phyloP scores from a whole-genome alignment of 2,113 vertebrate genomes.

The Chauna torquata region DNA sequence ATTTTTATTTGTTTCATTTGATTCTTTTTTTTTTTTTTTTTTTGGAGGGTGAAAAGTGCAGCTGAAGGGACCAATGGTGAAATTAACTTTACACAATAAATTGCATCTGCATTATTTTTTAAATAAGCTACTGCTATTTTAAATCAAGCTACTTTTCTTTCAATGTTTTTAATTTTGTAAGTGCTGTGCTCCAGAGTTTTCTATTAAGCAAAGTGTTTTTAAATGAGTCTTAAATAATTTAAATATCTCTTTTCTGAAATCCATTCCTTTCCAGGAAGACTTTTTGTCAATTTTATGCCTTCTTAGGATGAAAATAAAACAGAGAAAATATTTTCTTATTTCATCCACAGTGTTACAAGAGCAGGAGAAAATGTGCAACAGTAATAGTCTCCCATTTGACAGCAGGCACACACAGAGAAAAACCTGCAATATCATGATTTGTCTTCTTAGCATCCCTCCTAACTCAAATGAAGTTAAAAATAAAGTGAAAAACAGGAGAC shows the following conservation, averaged over 20 bases:
- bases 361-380: background rate
- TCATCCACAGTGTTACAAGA: background rate
- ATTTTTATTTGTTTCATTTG: background rate
- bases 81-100: background rate
- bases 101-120: constrained; percentile 13
- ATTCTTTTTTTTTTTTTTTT: background rate
- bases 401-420: background rate
- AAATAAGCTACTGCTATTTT: constrained; percentile 7
- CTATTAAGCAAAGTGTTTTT: constrained; percentile 14
- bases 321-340: background rate
- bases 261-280: background rate
- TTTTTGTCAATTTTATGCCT: constrained; percentile 9
- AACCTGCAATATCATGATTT: background rate
- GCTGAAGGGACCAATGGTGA: background rate
- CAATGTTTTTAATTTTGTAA: constrained; percentile 11
- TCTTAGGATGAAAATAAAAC: background rate
- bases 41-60: background rate
- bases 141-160: constrained; percentile 24
- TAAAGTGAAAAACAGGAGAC: background rate
- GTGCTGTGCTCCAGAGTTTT: constrained; percentile 6
- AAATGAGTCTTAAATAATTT: constrained; percentile 43
- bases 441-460: background rate
- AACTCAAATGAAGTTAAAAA: background rate
- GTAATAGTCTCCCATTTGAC: background rate
- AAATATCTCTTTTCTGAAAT: background rate